A percentile compares a stretch with the other conserved stretches of the same genome.
Conservation (phyloP, 2,888 invertebrate species). For the Proisotoma minuta region DNA sequence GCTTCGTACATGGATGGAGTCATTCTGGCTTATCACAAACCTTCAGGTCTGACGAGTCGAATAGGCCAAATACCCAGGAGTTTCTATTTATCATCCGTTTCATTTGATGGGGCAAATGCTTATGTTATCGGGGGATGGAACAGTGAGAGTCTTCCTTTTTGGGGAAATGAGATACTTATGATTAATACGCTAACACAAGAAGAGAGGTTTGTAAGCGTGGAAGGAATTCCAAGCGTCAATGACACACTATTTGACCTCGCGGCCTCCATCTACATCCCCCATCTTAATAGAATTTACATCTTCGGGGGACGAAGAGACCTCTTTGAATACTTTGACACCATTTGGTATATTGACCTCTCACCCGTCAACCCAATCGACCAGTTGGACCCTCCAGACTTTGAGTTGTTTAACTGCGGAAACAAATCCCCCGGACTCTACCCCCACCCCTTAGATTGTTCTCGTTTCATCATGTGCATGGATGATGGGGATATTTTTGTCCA, state of each 20-base stretch:
- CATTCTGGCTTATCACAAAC: background rate
- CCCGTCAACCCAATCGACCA: background rate
- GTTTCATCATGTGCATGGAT: background rate
- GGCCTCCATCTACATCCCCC: background rate
- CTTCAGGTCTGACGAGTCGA: background rate
- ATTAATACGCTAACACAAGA: background rate
- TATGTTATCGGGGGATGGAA: background rate
- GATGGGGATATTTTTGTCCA: background rate
- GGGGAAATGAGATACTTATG: background rate
- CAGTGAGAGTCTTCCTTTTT: background rate
- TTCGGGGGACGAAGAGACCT: constrained; percentile 1
- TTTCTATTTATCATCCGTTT: background rate
- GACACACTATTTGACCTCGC: background rate
- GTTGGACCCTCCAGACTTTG: background rate
- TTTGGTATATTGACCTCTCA: background rate
- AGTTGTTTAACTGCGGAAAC: background rate
- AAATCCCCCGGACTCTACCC: background rate
- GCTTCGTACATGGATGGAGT: background rate
- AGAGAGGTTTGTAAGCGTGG: background rate
- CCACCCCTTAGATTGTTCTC: background rate
- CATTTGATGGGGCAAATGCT: background rate
- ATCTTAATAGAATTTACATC: background rate
- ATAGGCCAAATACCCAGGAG: background rate
- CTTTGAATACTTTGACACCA: background rate
- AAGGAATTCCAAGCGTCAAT: background rate